Percentiles rank a stretch among this genome's conserved stretches.
These are phyloP conservation scores for Platysternon megacephalum DNA, from an alignment of 2,113 vertebrate species.

Conservation along the genomic window DNA sequence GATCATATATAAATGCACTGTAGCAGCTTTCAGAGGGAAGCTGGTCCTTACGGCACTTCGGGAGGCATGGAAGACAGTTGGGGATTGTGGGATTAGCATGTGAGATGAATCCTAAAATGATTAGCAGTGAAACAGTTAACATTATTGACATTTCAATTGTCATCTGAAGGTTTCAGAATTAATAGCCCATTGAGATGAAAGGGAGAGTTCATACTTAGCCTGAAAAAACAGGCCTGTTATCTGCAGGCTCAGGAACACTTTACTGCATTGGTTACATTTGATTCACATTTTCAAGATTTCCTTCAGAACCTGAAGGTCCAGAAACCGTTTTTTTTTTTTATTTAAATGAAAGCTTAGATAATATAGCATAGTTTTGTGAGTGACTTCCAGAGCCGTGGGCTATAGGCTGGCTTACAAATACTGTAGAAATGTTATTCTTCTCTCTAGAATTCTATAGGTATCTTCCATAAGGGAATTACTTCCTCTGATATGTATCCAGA, in stretches of 20 bases:
- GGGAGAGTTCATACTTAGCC: not conserved
- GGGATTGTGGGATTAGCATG: fast-evolving
- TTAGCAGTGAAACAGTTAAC: not conserved
- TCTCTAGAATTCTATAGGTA: not conserved
- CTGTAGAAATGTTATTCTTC: not conserved
- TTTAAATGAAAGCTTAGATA: not conserved
- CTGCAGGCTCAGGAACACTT: fast-evolving
- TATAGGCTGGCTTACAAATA: not conserved
- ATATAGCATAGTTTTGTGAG: not conserved
- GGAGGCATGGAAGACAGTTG: not conserved
- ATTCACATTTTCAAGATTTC: not conserved
- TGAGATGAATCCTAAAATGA: not conserved
- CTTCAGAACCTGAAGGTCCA: fast-evolving
- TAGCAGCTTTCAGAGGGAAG: not conserved
- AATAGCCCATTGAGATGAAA: not conserved
- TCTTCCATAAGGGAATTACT: not conserved
- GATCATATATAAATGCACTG: not conserved
- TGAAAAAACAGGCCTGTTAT: too few relatives aligned
- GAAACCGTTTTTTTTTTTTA: not conserved
- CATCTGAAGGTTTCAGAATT: not conserved
- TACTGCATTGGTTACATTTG: not conserved
- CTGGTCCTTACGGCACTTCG: fast-evolving
- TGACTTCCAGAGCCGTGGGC: not conserved
- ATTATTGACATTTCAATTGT: not conserved
- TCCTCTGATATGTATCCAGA: not conserved